Percentiles rank a stretch among this genome's conserved stretches.
These are phyloP conservation scores for Ictidomys tridecemlineatus DNA, from an alignment of 2,113 vertebrate genomes.

Conservation along the genomic window DNA sequence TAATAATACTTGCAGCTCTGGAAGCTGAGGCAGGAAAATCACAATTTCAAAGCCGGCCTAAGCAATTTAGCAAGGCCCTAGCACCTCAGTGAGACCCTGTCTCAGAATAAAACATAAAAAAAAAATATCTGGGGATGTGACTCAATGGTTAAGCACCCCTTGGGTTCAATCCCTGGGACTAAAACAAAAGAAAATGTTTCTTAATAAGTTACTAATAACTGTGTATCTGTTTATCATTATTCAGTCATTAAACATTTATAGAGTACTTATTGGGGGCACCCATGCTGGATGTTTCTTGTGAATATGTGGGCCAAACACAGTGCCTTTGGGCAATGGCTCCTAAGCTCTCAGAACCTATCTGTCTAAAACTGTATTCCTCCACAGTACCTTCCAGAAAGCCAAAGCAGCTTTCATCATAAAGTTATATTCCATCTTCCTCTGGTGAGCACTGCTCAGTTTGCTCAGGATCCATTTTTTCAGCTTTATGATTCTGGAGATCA, in stretches of 20 bases:
- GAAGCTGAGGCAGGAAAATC: too few relatives aligned
- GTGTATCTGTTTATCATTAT: constrained; percentile 51
- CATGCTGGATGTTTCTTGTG: not conserved
- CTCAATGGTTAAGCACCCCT: too few relatives aligned
- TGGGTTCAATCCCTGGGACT: too few relatives aligned
- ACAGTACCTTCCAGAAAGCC: not conserved
- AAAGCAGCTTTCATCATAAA: not conserved
- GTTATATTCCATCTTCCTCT: not conserved
- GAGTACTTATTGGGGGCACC: not conserved
- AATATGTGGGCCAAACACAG: not conserved
- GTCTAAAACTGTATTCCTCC: not conserved
- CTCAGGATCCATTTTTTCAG: not conserved
- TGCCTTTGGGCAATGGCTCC: not conserved
- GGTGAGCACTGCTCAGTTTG: not conserved
- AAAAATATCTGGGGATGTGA: too few relatives aligned
- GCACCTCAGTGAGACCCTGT: too few relatives aligned
- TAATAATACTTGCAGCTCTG: too few relatives aligned
- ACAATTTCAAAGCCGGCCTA: too few relatives aligned
- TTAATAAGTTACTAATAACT: constrained; percentile 68
- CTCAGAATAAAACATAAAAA: too few relatives aligned
- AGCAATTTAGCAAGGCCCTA: too few relatives aligned
- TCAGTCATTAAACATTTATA: constrained; percentile 65
- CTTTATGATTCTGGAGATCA: not conserved
- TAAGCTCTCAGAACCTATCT: not conserved
- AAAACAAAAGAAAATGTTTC: constrained; percentile 39